phyloP scores from a whole-genome alignment of 2,113 vertebrate species.

The Spizaetus ornatus region DNA sequence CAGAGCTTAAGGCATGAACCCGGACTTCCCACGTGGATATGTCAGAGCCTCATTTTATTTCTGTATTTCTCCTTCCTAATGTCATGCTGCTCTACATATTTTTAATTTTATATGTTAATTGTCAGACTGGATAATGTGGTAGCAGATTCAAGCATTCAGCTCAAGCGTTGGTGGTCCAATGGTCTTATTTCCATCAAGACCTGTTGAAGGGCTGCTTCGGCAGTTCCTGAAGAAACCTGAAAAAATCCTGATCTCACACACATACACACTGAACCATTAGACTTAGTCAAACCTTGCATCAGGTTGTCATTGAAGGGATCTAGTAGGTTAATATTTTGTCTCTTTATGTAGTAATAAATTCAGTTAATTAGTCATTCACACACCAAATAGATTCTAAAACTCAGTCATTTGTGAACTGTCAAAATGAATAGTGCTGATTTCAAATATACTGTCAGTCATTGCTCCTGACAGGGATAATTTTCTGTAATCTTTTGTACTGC shows the following conservation, averaged over 20 bases:
- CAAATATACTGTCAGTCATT: conserved; percentile 33
- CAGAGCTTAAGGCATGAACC: not conserved
- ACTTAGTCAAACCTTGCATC: not conserved
- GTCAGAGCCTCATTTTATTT: not conserved
- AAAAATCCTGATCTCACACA: not conserved
- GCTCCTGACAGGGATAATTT: not conserved
- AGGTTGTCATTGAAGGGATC: not conserved
- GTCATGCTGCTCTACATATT: not conserved
- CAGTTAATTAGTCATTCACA: conserved; percentile 16
- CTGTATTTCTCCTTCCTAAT: not conserved
- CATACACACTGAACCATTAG: not conserved
- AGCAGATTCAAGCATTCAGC: not conserved
- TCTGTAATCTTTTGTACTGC: not conserved
- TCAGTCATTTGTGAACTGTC: conserved; percentile 6
- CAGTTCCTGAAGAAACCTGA: not conserved
- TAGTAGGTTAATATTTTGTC: not conserved
- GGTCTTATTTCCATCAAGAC: not conserved
- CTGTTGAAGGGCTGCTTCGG: not conserved
- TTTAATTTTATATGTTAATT: not conserved
- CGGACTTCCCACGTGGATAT: rapidly evolving
- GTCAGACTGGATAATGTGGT: not conserved
- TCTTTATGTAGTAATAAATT: not conserved
- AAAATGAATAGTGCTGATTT: conserved; percentile 25
- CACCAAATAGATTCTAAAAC: not conserved
- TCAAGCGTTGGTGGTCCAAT: rapidly evolving